Conservation (phyloP, 2,888 invertebrate species). For the Megamerina dolium region DNA sequence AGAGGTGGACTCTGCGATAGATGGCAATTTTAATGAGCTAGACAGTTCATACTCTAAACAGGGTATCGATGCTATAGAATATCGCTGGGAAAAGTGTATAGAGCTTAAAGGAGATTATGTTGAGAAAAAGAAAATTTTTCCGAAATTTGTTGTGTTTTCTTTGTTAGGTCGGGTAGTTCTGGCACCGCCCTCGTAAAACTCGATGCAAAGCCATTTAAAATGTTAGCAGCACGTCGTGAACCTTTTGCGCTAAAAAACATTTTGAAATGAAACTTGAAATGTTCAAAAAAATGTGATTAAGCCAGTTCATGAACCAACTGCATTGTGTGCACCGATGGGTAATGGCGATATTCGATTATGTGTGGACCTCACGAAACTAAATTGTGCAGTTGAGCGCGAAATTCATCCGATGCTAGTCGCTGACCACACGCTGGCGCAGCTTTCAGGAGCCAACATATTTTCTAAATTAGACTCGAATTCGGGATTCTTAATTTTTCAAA, state of each 20-base stretch:
- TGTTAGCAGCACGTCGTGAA: no score
- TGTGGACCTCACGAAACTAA: conserved; percentile 9
- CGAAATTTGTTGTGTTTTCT: not conserved
- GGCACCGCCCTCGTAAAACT: not conserved
- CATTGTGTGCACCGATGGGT: conserved; percentile 7
- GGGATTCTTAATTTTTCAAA: conserved; percentile 13
- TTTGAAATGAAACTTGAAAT: no score
- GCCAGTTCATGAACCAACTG: conserved; percentile 7
- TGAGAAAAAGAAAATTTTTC: not conserved
- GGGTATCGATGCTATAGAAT: no score
- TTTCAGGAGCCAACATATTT: conserved; percentile 22
- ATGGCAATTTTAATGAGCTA: no score
- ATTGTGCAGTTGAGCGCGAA: conserved; percentile 11
- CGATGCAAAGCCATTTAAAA: not conserved
- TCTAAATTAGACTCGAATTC: conserved; percentile 33
- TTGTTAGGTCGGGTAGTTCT: no score
- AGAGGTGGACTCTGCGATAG: not conserved
- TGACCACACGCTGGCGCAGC: conserved; percentile 19
- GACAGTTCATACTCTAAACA: no score
- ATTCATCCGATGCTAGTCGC: conserved; percentile 23
- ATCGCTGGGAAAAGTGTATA: no score
- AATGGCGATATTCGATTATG: conserved; percentile 6
- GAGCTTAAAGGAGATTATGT: no score
- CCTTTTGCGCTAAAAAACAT: no score
- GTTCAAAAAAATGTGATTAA: no score